These are phyloP conservation scores for Aphidoletes aphidimyza DNA, from an alignment of 2,888 invertebrate species.

Conservation along the genomic window DNA sequence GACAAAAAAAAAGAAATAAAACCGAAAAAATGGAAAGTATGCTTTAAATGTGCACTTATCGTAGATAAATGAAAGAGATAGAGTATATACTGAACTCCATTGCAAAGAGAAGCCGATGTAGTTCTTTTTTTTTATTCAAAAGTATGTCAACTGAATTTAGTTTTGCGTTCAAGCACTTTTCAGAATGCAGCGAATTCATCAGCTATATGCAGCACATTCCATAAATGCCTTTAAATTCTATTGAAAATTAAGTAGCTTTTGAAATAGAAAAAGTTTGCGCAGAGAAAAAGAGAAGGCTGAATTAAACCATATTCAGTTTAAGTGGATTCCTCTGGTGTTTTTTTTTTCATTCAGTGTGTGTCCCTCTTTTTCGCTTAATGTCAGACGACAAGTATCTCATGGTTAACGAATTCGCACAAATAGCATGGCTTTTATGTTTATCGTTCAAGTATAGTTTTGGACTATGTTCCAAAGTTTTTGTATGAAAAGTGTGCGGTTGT, in stretches of 20 bases:
- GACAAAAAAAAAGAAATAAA: not conserved
- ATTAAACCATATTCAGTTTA: constrained; percentile 46
- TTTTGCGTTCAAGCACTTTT: constrained; percentile 19
- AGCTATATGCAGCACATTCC: not conserved
- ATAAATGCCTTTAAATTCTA: constrained; percentile 5
- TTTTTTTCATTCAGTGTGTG: not conserved
- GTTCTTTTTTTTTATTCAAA: no score
- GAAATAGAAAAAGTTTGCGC: not conserved
- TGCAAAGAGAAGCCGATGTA: not conserved
- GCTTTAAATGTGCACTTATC: constrained; percentile 46
- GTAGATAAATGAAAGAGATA: constrained; percentile 18
- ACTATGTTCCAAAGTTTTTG: not conserved
- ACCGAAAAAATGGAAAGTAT: not conserved
- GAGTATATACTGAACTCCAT: constrained; percentile 5
- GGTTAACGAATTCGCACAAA: not conserved
- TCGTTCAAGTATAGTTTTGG: no score
- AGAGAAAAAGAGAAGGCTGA: not conserved
- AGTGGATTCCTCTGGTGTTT: not conserved
- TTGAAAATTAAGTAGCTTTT: constrained; percentile 53
- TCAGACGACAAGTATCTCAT: not conserved
- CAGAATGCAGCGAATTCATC: not conserved
- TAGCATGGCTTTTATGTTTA: no score
- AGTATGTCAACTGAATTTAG: constrained; percentile 52
- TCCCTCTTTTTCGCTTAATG: not conserved
- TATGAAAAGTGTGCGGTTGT: no score